phyloP scores from a whole-genome alignment of 23 tunicate genomes.

The Clavelina lepadiformis region DNA sequence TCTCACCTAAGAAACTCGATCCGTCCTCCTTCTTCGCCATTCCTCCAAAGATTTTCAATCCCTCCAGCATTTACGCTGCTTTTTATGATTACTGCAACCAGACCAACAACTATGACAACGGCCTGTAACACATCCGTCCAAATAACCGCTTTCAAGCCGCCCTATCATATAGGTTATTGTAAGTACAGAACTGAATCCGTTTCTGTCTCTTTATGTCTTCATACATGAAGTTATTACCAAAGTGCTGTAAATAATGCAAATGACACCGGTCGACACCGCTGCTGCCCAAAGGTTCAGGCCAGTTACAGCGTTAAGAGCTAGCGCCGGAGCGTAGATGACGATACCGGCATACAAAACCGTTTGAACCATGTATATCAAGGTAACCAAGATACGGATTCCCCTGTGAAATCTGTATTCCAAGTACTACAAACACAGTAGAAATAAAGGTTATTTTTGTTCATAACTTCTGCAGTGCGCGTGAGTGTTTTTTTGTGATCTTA shows the following conservation, averaged over 20 bases:
- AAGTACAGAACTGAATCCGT: too few relatives aligned
- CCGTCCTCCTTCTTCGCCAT: slow-evolving; percentile 19
- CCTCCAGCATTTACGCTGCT: slow-evolving; percentile 28
- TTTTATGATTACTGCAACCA: slow-evolving; percentile 26
- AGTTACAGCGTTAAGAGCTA: slow-evolving; percentile 63
- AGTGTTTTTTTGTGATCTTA: too few relatives aligned
- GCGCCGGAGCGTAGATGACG: slow-evolving; percentile 74
- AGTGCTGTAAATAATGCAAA: slow-evolving; percentile 62
- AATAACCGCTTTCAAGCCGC: slow-evolving; percentile 54
- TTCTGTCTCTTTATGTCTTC: background rate
- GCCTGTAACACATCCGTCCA: slow-evolving; percentile 59
- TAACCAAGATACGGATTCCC: slow-evolving; percentile 40
- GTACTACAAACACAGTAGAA: slow-evolving; percentile 25
- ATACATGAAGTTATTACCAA: slow-evolving; percentile 38
- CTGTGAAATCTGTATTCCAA: slow-evolving; percentile 65
- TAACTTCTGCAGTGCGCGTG: background rate
- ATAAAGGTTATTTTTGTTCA: background rate
- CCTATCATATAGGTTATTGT: slow-evolving; percentile 13
- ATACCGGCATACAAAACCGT: slow-evolving; percentile 64
- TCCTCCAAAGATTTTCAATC: slow-evolving; percentile 12
- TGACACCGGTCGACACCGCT: slow-evolving; percentile 42
- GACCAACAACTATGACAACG: slow-evolving; percentile 17
- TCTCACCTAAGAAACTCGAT: slow-evolving; percentile 45
- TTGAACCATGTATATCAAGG: slow-evolving; percentile 51
- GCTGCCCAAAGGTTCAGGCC: slow-evolving; percentile 62